Conservation (phyloP, 2,113 vertebrate genomes). For the Cranoglanis bouderius region DNA sequence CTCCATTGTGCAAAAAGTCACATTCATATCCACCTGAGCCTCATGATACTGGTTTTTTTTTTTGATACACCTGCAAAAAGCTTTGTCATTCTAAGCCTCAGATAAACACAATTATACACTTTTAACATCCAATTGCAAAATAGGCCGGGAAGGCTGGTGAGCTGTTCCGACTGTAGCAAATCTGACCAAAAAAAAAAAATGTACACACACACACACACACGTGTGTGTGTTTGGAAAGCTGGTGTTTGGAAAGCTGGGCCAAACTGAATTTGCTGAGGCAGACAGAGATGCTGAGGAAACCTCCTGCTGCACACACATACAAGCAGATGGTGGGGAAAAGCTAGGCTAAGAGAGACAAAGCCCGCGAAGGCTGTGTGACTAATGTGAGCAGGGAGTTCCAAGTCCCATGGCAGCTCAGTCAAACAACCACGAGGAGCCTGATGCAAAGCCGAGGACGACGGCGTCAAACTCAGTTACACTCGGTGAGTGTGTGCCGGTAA, state of each 20-base stretch:
- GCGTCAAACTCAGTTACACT: not conserved
- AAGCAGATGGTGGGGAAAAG: slow-evolving; percentile 48
- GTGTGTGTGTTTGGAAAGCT: slow-evolving; percentile 25
- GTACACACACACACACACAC: not conserved
- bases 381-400: slow-evolving; percentile 38
- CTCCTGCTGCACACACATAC: not conserved
- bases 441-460: not conserved
- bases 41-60: not conserved
- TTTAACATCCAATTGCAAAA: slow-evolving; percentile 7
- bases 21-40: not conserved
- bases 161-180: slow-evolving; percentile 4
- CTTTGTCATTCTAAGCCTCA: not conserved
- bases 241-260: slow-evolving; percentile 13
- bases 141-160: not conserved
- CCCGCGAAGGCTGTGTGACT: slow-evolving; percentile 47
- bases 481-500: not conserved
- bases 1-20: not conserved
- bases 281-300: slow-evolving; percentile 8
- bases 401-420: slow-evolving; percentile 30
- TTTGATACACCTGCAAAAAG: slow-evolving; percentile 13
- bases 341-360: slow-evolving; percentile 44
- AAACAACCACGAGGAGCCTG: slow-evolving; percentile 11
- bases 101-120: slow-evolving; percentile 27
- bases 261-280: slow-evolving; percentile 36
- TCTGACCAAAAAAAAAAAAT: too few species aligned